Evolutionary conservation across 2,888 invertebrate species (phyloP).

Genomic region (Iphiclides podalirius): DNA sequence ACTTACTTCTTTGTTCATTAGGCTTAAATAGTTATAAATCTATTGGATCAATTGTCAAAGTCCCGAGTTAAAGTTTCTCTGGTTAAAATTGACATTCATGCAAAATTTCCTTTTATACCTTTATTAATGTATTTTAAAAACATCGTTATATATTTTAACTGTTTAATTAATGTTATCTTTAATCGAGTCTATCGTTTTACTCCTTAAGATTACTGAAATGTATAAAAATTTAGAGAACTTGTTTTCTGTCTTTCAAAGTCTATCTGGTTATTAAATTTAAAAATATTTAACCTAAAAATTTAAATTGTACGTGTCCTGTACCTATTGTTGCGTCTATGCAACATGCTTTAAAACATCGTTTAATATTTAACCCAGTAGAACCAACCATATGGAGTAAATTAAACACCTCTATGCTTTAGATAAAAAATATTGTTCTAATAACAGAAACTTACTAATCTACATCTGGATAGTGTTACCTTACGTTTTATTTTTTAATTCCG

Average conservation of each 20-base stretch:
- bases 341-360: conserved; percentile 58
- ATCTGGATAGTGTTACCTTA: neutral
- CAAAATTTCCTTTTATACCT: neutral
- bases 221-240: conserved; percentile 28
- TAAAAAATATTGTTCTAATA: conserved; percentile 11
- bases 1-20: conserved; percentile 64
- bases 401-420: conserved; percentile 49
- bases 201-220: conserved; percentile 40
- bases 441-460: neutral
- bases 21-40: conserved; percentile 46
- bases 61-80: conserved; percentile 19
- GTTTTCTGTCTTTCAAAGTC: conserved; percentile 68
- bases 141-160: conserved; percentile 15
- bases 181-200: conserved; percentile 32
- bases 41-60: conserved; percentile 32
- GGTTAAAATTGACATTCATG: conserved; percentile 15
- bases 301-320: conserved; percentile 43
- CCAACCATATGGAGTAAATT: conserved; percentile 67
- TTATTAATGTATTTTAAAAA: conserved; percentile 16
- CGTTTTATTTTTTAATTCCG: neutral
- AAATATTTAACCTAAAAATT: conserved; percentile 70
- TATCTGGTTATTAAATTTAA: conserved; percentile 70
- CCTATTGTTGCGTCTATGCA: conserved; percentile 46
- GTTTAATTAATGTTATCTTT: conserved; percentile 26
- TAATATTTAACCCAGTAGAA: conserved; percentile 44